Conservation (phyloP, 2,797 vertebrate genomes). For the Pseudomugil gertrudae region DNA sequence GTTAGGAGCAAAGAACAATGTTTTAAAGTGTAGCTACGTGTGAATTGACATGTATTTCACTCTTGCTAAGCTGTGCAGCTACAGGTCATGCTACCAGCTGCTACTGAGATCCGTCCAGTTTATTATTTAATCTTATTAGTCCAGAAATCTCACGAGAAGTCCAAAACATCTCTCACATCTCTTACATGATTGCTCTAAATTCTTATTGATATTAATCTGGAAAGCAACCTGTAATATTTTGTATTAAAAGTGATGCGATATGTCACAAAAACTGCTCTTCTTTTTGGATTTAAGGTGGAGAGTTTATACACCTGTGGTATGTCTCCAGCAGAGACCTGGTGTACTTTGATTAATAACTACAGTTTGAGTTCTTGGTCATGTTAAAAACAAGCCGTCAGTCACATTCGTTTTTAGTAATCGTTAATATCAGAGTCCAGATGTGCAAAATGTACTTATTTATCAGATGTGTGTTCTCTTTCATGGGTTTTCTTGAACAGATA, state of each 20-base stretch:
- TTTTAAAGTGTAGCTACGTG: background rate
- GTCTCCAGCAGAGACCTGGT: too few species aligned
- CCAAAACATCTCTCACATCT: conserved; percentile 5
- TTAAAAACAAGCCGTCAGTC: too few species aligned
- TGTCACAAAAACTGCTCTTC: background rate
- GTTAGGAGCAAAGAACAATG: background rate
- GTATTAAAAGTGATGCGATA: too few species aligned
- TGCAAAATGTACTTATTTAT: background rate
- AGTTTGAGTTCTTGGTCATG: too few species aligned
- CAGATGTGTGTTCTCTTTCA: background rate
- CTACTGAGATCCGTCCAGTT: background rate
- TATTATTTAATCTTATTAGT: background rate
- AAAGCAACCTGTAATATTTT: too few species aligned
- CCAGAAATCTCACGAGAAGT: conserved; percentile 19
- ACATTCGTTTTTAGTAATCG: too few species aligned
- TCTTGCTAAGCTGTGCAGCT: background rate
- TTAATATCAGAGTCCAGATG: background rate
- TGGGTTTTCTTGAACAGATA: conserved; percentile 19
- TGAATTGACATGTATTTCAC: too few species aligned
- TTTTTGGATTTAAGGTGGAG: too few species aligned
- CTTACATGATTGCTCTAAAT: background rate
- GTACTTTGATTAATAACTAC: too few species aligned
- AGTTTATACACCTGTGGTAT: too few species aligned
- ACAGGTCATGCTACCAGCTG: background rate
- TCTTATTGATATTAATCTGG: background rate